Percentiles rank a stretch among this genome's conserved stretches.
Evolutionary conservation across 92 coral and sea anemone species (phyloP).

Genomic region (Epizoanthus stellaris): DNA sequence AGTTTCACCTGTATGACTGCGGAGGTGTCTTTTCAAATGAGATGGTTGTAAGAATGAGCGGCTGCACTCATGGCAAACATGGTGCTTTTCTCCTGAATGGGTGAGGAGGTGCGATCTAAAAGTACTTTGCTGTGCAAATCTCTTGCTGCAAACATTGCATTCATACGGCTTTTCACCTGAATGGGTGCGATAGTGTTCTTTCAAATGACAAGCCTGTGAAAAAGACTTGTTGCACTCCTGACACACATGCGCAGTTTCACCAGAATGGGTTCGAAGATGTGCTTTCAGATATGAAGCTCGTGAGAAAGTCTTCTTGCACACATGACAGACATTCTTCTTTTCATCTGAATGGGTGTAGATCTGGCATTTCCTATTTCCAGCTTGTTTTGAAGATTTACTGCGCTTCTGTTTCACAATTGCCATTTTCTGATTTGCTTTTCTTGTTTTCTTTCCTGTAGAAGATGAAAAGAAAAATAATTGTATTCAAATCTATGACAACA

Average conservation of each 20-base stretch:
- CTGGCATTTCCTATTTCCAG: neutral
- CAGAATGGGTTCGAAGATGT: neutral
- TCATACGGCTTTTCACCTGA: neutral
- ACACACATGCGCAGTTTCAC: neutral
- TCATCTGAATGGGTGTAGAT: neutral
- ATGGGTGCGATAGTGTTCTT: neutral
- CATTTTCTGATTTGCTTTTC: neutral
- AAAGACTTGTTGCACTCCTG: slow-evolving; percentile 3
- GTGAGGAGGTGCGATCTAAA: neutral
- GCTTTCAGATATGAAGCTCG: slow-evolving; percentile 6
- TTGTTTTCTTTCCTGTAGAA: neutral
- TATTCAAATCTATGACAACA: no score
- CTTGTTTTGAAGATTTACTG: neutral
- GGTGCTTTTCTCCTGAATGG: neutral
- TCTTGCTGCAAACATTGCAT: neutral
- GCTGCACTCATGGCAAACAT: neutral
- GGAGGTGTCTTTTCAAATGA: neutral
- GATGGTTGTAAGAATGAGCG: neutral
- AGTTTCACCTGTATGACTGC: neutral
- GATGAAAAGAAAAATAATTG: no score
- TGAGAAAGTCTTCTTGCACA: neutral
- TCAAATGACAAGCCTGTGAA: neutral
- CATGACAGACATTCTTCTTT: neutral
- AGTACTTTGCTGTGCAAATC: neutral
- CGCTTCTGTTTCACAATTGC: neutral